Evolutionary conservation across 2,888 invertebrate genomes (phyloP).

Genomic region (Mechanitis messenoides): DNA sequence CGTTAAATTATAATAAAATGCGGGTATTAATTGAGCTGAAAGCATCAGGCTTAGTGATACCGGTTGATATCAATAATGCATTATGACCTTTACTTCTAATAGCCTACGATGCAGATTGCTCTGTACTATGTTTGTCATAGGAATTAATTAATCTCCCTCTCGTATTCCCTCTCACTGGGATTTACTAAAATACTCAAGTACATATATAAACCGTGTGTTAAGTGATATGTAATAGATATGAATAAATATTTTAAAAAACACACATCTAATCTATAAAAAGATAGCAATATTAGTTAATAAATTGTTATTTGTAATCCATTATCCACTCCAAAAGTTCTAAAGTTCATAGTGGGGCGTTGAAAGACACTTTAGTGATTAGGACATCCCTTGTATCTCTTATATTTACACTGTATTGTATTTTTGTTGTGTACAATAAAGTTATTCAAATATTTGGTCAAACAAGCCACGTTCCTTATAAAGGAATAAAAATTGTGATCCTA

Average conservation of each 20-base stretch:
- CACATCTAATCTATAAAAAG: too few species aligned
- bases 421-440: too few species aligned
- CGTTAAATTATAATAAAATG: not conserved
- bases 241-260: too few species aligned
- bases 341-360: too few species aligned
- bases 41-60: not conserved
- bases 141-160: constrained; percentile 5
- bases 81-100: not conserved
- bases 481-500: not conserved
- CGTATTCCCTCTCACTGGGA: constrained; percentile 2
- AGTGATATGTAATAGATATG: not conserved
- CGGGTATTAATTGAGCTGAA: not conserved
- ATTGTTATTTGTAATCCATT: too few species aligned
- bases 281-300: too few species aligned
- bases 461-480: too few species aligned
- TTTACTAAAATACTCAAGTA: constrained; percentile 1
- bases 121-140: not conserved
- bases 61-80: not conserved
- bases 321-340: too few species aligned
- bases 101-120: not conserved
- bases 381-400: too few species aligned
- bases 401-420: too few species aligned
- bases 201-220: not conserved
- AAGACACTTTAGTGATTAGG: too few species aligned
- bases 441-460: too few species aligned